Conservation (phyloP, 37 sponge, comb jelly and placozoan species). For the Chondrilla cf. caribensis region DNA sequence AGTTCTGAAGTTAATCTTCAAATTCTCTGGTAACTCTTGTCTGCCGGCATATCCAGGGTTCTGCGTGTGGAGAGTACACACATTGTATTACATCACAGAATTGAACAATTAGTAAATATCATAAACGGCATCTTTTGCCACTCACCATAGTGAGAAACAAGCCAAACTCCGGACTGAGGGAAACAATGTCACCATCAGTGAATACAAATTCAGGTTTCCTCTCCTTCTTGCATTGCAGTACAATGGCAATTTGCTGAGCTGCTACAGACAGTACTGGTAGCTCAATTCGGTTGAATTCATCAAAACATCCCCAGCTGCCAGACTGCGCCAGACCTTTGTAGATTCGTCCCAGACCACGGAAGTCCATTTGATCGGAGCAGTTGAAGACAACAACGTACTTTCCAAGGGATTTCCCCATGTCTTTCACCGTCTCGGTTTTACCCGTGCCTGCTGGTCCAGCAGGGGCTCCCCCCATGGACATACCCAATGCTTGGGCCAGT, state of each 20-base stretch:
- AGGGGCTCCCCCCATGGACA: constrained; percentile 97
- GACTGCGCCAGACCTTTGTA: constrained; percentile 99
- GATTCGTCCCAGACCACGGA: constrained; percentile 96
- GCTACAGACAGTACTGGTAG: constrained; percentile 98
- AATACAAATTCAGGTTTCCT: constrained; percentile 95
- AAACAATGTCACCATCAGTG: constrained; percentile 93
- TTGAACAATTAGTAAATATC: background rate
- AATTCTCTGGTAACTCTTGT: constrained; percentile 96
- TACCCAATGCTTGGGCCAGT: constrained; percentile 95
- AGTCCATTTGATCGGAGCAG: constrained; percentile 99
- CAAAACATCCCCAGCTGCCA: constrained; percentile 99
- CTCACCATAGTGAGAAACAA: constrained; percentile 96
- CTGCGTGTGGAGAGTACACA: constrained; percentile 16
- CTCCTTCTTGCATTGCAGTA: constrained; percentile 93
- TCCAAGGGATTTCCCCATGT: constrained; percentile 96
- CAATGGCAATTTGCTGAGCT: constrained; percentile 98
- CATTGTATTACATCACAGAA: background rate
- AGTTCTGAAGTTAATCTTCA: constrained; percentile 98
- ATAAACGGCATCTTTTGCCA: background rate
- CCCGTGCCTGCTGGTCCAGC: constrained; percentile 96
- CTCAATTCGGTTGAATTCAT: constrained; percentile 99
- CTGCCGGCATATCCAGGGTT: constrained; percentile 99
- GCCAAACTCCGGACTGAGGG: constrained; percentile 97
- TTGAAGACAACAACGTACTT: constrained; percentile 99
- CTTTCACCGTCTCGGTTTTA: constrained; percentile 93